A percentile compares a stretch with the other conserved stretches of the same genome.
These are phyloP conservation scores for Cyprinus carpio DNA, from an alignment of 2,113 vertebrate species.

Conservation along the genomic window DNA sequence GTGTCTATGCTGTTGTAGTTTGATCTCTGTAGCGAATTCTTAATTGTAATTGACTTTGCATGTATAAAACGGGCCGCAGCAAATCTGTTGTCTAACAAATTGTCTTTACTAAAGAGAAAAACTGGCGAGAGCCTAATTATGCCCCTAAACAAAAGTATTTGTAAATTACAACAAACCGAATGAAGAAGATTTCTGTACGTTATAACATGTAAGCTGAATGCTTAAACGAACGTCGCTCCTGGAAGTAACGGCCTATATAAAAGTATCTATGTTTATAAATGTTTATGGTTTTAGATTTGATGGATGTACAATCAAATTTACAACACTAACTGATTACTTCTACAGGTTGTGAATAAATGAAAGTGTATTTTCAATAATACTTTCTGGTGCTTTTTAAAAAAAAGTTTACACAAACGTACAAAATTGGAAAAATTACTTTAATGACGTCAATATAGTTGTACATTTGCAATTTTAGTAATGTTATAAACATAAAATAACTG, in stretches of 20 bases:
- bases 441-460: neutral
- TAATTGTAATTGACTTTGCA: constrained; percentile 51
- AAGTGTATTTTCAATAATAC: constrained; percentile 48
- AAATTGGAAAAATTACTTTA: neutral
- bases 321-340: constrained; percentile 50
- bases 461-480: too few species aligned
- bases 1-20: constrained; percentile 47
- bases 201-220: constrained; percentile 36
- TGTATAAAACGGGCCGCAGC: constrained; percentile 27
- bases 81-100: constrained; percentile 26
- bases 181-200: neutral
- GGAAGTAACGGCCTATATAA: constrained; percentile 14
- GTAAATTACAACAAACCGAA: constrained; percentile 12
- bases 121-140: neutral
- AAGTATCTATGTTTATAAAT: constrained; percentile 46
- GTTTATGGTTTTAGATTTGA: constrained; percentile 54
- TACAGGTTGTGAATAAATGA: constrained; percentile 60
- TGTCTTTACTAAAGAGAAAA: constrained; percentile 48
- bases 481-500: too few species aligned
- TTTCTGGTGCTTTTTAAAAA: neutral
- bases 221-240: constrained; percentile 26
- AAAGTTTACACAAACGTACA: neutral
- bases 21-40: constrained; percentile 46
- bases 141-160: neutral
- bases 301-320: constrained; percentile 53